Percentiles rank a stretch among this genome's conserved stretches.
phyloP scores from a whole-genome alignment of 2,113 vertebrate genomes.

The Tamias sibiricus region DNA sequence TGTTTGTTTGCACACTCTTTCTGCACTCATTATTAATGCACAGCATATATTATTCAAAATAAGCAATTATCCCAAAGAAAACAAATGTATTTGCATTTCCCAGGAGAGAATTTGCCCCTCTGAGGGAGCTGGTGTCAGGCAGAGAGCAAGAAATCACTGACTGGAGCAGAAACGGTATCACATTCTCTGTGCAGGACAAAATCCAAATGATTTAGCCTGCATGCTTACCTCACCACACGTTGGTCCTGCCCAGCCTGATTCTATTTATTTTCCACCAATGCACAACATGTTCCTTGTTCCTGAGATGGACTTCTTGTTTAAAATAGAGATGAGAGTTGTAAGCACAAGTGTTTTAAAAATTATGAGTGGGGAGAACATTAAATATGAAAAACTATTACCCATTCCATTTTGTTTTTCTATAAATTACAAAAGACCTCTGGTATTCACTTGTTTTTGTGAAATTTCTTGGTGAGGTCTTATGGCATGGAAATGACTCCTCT shows the following conservation, averaged over 20 bases:
- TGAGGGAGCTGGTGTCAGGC: slow-evolving; percentile 65
- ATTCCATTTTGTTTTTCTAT: neutral
- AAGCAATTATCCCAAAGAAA: slow-evolving; percentile 87
- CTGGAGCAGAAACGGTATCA: neutral
- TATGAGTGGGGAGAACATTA: neutral
- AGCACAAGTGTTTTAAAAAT: neutral
- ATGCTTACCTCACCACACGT: too few relatives aligned
- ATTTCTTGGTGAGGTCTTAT: neutral
- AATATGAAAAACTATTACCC: neutral
- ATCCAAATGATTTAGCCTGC: neutral
- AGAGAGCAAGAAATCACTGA: slow-evolving; percentile 61
- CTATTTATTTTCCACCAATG: neutral
- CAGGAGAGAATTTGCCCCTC: slow-evolving; percentile 73
- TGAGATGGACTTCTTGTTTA: neutral
- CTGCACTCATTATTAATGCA: slow-evolving; percentile 81
- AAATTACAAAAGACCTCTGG: neutral
- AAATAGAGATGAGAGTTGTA: neutral
- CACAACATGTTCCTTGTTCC: neutral
- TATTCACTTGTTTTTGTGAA: neutral
- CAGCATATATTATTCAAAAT: slow-evolving; percentile 87
- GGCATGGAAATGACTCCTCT: neutral
- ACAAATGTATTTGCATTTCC: slow-evolving; percentile 84
- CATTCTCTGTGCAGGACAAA: slow-evolving; percentile 23
- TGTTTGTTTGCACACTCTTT: slow-evolving; percentile 80
- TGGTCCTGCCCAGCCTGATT: neutral